These are phyloP conservation scores for Aculops lycopersici DNA, from an alignment of 1,140 invertebrate genomes.

Conservation along the genomic window DNA sequence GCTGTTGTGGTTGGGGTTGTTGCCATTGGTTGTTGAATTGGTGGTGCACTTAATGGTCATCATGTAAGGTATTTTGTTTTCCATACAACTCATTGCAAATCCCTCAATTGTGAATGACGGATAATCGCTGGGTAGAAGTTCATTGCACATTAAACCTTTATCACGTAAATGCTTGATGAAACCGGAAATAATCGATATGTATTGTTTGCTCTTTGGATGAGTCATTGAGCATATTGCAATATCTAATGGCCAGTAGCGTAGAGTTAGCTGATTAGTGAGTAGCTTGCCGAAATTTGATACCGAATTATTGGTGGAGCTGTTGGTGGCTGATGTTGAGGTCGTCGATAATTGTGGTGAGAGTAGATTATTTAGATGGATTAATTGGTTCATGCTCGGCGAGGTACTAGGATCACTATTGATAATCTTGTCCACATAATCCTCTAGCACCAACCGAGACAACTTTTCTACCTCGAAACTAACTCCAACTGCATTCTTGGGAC, in stretches of 20 bases:
- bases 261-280: too few relatives aligned
- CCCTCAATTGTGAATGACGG: too few relatives aligned
- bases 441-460: conserved; percentile 22
- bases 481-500: conserved; percentile 23
- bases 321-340: neutral
- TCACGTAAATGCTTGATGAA: neutral
- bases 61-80: too few relatives aligned
- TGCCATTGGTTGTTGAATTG: too few relatives aligned
- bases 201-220: neutral
- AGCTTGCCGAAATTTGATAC: too few relatives aligned
- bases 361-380: neutral
- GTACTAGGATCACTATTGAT: neutral
- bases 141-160: neutral
- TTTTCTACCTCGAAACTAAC: conserved; percentile 35
- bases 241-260: neutral
- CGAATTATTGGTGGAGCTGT: neutral
- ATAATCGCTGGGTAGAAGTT: neutral
- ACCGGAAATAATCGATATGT: neutral
- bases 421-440: conserved; percentile 15
- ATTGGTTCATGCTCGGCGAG: neutral
- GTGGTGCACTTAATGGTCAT: too few relatives aligned
- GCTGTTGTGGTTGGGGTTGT: too few relatives aligned
- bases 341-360: neutral
- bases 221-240: neutral
- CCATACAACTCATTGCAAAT: too few relatives aligned